A percentile compares a stretch with the other conserved stretches of the same genome.
These are phyloP conservation scores for Centropristis striata DNA, from an alignment of 2,113 vertebrate genomes.

Conservation along the genomic window DNA sequence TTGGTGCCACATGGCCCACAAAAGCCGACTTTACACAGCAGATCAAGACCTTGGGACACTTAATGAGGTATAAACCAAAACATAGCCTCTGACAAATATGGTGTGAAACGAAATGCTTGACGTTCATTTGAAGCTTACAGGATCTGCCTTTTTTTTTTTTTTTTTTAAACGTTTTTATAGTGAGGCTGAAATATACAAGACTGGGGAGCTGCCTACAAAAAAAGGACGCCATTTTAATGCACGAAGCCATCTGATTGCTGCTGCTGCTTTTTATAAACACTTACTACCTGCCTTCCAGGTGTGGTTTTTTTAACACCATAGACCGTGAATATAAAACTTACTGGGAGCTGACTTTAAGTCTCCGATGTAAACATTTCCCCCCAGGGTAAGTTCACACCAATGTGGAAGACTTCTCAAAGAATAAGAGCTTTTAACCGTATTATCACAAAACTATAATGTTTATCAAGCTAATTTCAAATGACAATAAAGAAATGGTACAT, in stretches of 20 bases:
- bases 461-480: not conserved
- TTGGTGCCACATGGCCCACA: conserved; percentile 6
- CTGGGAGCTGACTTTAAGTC: not conserved
- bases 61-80: conserved; percentile 1
- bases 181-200: not conserved
- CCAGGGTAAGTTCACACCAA: not conserved
- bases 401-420: not conserved
- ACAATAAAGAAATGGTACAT: not conserved
- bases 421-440: not conserved
- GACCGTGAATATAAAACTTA: not conserved
- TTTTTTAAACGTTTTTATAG: not conserved
- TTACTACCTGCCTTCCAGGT: not conserved
- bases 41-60: not conserved
- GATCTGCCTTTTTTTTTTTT: not conserved
- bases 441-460: not conserved
- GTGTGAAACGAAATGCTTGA: not conserved
- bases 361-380: not conserved
- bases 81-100: conserved; percentile 1
- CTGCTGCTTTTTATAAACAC: not conserved
- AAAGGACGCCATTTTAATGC: not conserved
- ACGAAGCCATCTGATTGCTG: not conserved
- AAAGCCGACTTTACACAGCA: not conserved
- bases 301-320: not conserved
- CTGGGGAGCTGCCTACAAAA: conserved; percentile 3
- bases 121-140: conserved; percentile 1